Percentiles rank a stretch among this genome's conserved stretches.
Evolutionary conservation across 2,888 invertebrate species (phyloP).

Genomic region (Andricus curvator): DNA sequence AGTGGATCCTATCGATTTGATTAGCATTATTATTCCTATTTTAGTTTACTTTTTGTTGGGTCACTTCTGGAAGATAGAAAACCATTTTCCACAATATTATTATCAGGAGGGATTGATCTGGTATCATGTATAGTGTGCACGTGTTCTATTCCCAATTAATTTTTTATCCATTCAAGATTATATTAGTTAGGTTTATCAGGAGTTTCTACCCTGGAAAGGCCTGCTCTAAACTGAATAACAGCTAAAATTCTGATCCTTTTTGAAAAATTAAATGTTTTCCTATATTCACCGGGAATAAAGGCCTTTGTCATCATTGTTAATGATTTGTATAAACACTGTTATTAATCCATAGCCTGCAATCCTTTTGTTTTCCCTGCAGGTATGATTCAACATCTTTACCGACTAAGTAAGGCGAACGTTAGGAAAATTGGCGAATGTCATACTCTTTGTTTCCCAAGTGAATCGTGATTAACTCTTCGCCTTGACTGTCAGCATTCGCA

Average conservation of each 20-base stretch:
- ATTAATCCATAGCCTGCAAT: background rate
- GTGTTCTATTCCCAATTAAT: background rate
- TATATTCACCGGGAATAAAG: too few relatives aligned
- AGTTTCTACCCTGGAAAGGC: too few relatives aligned
- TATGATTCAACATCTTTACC: slow-evolving; percentile 20
- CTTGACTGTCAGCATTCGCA: slow-evolving; percentile 48
- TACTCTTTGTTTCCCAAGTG: slow-evolving; percentile 25
- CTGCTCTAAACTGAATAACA: background rate
- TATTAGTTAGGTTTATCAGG: too few relatives aligned
- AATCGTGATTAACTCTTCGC: slow-evolving; percentile 25
- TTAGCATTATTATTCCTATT: too few relatives aligned
- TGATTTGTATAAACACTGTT: background rate
- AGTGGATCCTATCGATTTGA: too few relatives aligned
- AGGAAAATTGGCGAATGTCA: slow-evolving; percentile 26
- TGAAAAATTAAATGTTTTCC: too few relatives aligned
- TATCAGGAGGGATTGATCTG: too few relatives aligned
- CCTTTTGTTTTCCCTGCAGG: background rate
- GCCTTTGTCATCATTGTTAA: background rate
- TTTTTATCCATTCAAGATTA: background rate
- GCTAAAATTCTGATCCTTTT: background rate
- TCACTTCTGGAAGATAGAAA: too few relatives aligned
- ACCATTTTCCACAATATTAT: too few relatives aligned
- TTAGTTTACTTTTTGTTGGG: too few relatives aligned
- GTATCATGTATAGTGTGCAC: too few relatives aligned
- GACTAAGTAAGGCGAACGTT: background rate